Evolutionary conservation across 2,797 vertebrate species (phyloP), one percentile per base, ranked within the genome.

Genomic region (Phrynocephalus forsythii): DNA sequence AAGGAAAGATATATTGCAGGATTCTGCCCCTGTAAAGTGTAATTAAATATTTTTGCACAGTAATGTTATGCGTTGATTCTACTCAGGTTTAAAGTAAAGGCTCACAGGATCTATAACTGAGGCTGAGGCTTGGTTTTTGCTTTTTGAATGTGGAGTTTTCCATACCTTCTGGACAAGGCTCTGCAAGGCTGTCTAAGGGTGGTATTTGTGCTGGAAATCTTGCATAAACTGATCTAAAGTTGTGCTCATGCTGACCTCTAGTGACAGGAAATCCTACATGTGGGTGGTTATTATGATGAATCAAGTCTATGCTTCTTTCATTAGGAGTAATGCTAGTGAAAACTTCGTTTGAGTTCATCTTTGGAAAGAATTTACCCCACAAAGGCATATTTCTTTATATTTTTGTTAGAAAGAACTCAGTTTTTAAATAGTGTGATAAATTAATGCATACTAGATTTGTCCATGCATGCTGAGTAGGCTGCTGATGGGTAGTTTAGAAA

Each of bases 71-170:
- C 79, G 91, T 78, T 82, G 16, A 63, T 16, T 20, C 60, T 63
- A 77, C 82, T 93, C 81, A 92, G 84, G 90, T 90, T 44, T 63
- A 63, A 63, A 63, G 60, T 63, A 63, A 63, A 63, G 60, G 13
- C 18, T 85, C 69, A 86, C 89, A 90, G 85, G 20, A 79, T 85
- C 63, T 33, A 87, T 72, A 10, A 77, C 15, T 92, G 91, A 82
- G 80, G 85, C 5, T 82, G 76, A 15, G 44, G 4, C 50, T 89
- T 56, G 52, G 1, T 56, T 56, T 56, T 56, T 56, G 52, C 89
- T 87, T 82, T 82, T 72, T 81, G 82, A 71, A 24, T 90, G 18
- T 5, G 38, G 22, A 30, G 33, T 78, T 56, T 48, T 78, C 7
- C 69, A 89, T 69, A 28, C 90, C n/a, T 84, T 30, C 63, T 50